Percentiles rank a stretch among this genome's conserved stretches.
Conservation (phyloP, 1,140 invertebrate genomes). For the Drosophila pachea region DNA sequence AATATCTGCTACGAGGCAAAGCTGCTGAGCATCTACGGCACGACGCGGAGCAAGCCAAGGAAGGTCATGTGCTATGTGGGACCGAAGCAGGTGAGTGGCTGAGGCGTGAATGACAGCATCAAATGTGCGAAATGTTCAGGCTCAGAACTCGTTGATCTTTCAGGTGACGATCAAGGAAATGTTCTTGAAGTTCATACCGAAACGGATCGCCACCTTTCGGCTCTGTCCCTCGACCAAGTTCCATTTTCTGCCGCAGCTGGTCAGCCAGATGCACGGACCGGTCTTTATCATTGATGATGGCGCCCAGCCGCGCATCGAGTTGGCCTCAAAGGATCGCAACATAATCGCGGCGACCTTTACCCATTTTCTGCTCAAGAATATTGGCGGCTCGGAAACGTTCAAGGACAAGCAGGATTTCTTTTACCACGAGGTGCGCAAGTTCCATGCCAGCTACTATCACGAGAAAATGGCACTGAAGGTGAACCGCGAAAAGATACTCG, state of each 20-base stretch:
- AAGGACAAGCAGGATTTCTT: constrained; percentile 97
- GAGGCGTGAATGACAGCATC: background rate
- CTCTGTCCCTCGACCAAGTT: constrained; percentile 94
- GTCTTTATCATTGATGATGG: constrained; percentile 92
- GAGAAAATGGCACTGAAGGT: constrained; percentile 91
- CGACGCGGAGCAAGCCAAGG: constrained; percentile 83
- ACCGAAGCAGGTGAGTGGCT: constrained; percentile 83
- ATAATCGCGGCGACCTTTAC: constrained; percentile 95
- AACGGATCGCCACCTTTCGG: constrained; percentile 93
- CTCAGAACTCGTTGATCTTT: constrained; percentile 77
- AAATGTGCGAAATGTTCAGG: constrained; percentile 53
- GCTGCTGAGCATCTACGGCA: constrained; percentile 86
- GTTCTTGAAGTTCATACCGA: constrained; percentile 94
- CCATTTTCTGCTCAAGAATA: constrained; percentile 95
- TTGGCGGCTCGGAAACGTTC: constrained; percentile 96
- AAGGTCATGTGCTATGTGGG: constrained; percentile 93
- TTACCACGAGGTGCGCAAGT: constrained; percentile 93
- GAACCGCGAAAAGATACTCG: constrained; percentile 87
- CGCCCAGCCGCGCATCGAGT: constrained; percentile 90
- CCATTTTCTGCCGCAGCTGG: constrained; percentile 82
- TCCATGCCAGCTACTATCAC: constrained; percentile 90
- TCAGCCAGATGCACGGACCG: constrained; percentile 79
- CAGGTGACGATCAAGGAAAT: constrained; percentile 95
- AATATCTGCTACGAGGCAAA: constrained; percentile 92
- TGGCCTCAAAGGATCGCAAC: constrained; percentile 90